Conservation (phyloP, 1,140 invertebrate species). For the Brachionus sp. region DNA sequence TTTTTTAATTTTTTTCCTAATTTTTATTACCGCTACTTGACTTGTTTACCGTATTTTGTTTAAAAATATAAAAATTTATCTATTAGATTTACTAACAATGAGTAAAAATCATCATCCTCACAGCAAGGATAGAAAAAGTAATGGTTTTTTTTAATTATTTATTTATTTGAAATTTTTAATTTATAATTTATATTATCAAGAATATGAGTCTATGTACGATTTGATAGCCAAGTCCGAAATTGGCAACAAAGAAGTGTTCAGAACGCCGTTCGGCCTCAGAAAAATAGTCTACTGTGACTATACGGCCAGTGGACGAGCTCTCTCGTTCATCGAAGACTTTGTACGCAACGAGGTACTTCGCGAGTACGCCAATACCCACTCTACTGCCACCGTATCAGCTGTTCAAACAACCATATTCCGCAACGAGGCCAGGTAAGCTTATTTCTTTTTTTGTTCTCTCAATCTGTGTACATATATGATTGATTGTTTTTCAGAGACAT, state of each 20-base stretch:
- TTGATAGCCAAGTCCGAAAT: constrained; percentile 31
- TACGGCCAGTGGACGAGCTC: constrained; percentile 60
- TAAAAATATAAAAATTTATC: too few relatives aligned
- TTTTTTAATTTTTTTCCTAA: background rate
- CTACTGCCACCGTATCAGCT: constrained; percentile 77
- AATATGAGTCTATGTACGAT: constrained; percentile 17
- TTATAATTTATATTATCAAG: background rate
- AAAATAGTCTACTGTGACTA: constrained; percentile 53
- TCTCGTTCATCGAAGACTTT: constrained; percentile 83
- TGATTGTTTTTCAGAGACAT: constrained; percentile 68
- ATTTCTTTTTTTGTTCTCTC: constrained; percentile 69
- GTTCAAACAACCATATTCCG: constrained; percentile 80
- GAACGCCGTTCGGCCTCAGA: constrained; percentile 14
- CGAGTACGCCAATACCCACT: constrained; percentile 78
- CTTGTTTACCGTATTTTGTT: background rate
- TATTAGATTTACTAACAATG: background rate
- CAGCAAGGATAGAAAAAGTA: background rate
- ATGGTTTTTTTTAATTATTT: background rate
- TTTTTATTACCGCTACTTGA: background rate
- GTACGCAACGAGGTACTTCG: constrained; percentile 76
- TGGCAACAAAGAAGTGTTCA: background rate
- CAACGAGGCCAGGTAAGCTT: constrained; percentile 68
- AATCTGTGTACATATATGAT: too few relatives aligned
- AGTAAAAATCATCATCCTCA: background rate
- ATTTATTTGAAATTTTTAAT: background rate